Base-by-base conservation (phyloP, 2,888 invertebrate genomes). In the Macrophya alboannulata region DNA sequence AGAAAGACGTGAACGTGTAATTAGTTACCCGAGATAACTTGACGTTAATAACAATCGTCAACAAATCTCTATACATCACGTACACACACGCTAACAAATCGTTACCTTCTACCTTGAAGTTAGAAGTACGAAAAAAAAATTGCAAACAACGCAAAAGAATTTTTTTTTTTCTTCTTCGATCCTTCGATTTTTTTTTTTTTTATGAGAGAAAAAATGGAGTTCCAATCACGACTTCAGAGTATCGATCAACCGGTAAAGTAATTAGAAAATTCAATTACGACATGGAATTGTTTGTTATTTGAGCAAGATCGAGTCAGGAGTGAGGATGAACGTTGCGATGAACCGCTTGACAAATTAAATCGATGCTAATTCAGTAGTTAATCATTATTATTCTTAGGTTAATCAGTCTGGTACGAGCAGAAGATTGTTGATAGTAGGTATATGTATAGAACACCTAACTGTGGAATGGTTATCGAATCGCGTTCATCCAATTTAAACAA, bases 31-130 rank as follows among this genome's bases (percentile, higher is more conserved):
- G 74, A 74, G 74, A 43, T 37, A 55, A 77, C 31, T 51, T 37
- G 77, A 55, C 77, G 51, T 77, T 77, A 48, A 77, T 77, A 77
- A 74, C 45, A 74, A 74, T 74, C 45, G 21, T 74, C 45, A 21
- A 74, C 43, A 74, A 31, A 68, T 25, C 25, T 31, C 3, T 37
- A 68, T 31, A 68, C 48, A 48, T 12, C 3, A 31, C 10, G 31
- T 12, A 68, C 6, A 31, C 37, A 55, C 17, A 55, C 55, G 5
- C 15, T 55, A 17, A 17, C 55, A 55, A 17, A 68, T 37, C 31
- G 17, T 68, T 31, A 68, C 68, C 12, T 37, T 25, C 4, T 1
- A 62, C 25, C 21, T 12, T 62, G 10, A 10, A 1, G 62, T 62
- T 12, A 10, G 25, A 62, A 62, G 8, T 12, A 25, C 62, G 4